Conservation (phyloP, 1,140 invertebrate species). For the Tetraneura akinire region DNA sequence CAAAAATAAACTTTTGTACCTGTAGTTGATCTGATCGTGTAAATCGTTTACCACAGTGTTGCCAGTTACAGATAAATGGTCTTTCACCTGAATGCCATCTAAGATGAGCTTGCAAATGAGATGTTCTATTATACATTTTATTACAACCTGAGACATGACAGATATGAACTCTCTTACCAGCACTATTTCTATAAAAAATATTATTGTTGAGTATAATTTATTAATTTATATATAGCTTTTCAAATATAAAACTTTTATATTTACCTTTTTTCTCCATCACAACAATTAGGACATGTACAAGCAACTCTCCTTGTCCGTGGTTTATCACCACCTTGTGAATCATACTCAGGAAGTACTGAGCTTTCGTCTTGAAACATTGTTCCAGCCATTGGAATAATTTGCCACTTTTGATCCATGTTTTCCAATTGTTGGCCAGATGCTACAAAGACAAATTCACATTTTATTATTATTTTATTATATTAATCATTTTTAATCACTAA, state of each 20-base stretch:
- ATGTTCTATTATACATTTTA: constrained; percentile 98
- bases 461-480: background rate
- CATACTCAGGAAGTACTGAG: constrained; percentile 52
- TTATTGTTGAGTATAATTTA: too few species aligned
- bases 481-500: too few species aligned
- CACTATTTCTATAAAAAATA: too few species aligned
- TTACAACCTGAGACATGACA: too few species aligned
- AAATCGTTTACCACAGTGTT: too few species aligned
- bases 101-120: constrained; percentile 88
- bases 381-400: constrained; percentile 23
- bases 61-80: too few species aligned
- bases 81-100: constrained; percentile 89
- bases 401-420: too few species aligned
- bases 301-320: too few species aligned
- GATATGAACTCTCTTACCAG: too few species aligned
- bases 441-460: constrained; percentile 25
- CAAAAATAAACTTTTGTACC: too few species aligned
- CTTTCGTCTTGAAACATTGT: constrained; percentile 25
- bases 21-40: too few species aligned
- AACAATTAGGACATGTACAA: constrained; percentile 97
- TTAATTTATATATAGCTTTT: constrained; percentile 60
- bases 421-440: constrained; percentile 45
- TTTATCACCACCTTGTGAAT: constrained; percentile 58
- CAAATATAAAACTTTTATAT: constrained; percentile 42
- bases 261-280: constrained; percentile 80